Evolutionary conservation across 2,888 invertebrate species (phyloP), one percentile per base, ranked within the genome.

Genomic region (Pseudococcus longispinus): DNA sequence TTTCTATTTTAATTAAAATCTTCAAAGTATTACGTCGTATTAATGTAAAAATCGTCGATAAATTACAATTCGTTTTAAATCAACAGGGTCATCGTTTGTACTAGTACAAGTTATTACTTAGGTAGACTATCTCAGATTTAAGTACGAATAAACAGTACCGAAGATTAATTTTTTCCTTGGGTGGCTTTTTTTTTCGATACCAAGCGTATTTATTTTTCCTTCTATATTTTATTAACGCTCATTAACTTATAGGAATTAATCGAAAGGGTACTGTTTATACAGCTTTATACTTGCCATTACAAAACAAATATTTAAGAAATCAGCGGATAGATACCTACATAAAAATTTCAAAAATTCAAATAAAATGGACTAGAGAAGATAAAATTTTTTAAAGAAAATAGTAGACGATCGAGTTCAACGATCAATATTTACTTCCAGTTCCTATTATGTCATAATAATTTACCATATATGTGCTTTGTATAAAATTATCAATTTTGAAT

Each of bases 361-460:
- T 55, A 55, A 55, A 55, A n/a, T n/a, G 18, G 55, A 55, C n/a
- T 55, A 6, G 6, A 55, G 13, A n/a, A n/a, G 55, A 55, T 8
- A 60, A 23, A 60, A 23, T 60, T 6, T 51, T 51, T 51, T 3
- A 3, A 26, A 65, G 26, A 65, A 65, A 32, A 29, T 29, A 70
- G 15, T 26, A 4, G 18, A 65, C 13, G 26, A 70, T 70, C 29
- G 18, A 18, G 18, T 18, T 37, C 0, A 29, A 29, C 29, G 70
- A 70, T 70, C 70, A 29, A 70, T 26, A 70, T 80, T 80, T 80
- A 80, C 77, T 80, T 80, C 29, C 77, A 80, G 77, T 80, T 80
- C 77, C 77, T 80, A 80, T 80, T 80, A 80, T 20, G 20, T 80
- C 32, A 20, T 80, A 37, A 80, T 37, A 42, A 42, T 29, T 29